Base-by-base conservation (phyloP, 2,797 vertebrate species). In the Hippocampus kuda region DNA sequence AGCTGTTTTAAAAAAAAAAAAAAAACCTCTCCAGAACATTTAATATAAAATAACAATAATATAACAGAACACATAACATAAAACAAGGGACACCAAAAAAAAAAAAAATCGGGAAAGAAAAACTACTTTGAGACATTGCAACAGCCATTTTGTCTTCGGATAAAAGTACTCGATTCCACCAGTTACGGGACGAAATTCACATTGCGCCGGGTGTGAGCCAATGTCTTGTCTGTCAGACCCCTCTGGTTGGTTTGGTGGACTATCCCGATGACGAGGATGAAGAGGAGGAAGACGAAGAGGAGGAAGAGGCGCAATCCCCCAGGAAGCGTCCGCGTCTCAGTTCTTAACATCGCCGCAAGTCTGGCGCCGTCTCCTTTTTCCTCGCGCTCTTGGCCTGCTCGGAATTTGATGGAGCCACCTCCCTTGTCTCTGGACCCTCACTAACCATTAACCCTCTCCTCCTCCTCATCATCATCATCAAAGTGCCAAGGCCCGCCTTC, bases 181-280 rank as follows among this genome's bases (percentile, higher is more conserved):
- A 38, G 15, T 16, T 48, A 16, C 15, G 4, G 46, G 46, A 48
- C 3, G 5, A 9, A 56, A 9, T 56, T 24, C 10, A 57, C 24
- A 4, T 26, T n/a, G 24, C 56, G 13, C n/a, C 12, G 24, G 24
- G 10, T 46, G 41, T 65, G 63, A 44, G 27, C 64, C 48, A 6
- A 26, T 27, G 15, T 66, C n/a, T 49, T 72, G 4, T 53, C 60
- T 69, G 51, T 70, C 79, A 98, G 96, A 93, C 93, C 49, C 94
- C 92, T 81, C 88, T 97, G 71, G 94, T 99, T 66, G 97, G 97
- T 70, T 91, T 99, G 73, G 97, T 99, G 87, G 97, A 99, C 89
- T 99, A 99, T 82, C 97, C 97, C 53, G 97, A 98, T 27, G 97
- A 99, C 69, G 97, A 99, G 88, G 97, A 99, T 0, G 97, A 99